Evolutionary conservation across 2,797 vertebrate genomes (phyloP).

Genomic region (Meda fulgida): DNA sequence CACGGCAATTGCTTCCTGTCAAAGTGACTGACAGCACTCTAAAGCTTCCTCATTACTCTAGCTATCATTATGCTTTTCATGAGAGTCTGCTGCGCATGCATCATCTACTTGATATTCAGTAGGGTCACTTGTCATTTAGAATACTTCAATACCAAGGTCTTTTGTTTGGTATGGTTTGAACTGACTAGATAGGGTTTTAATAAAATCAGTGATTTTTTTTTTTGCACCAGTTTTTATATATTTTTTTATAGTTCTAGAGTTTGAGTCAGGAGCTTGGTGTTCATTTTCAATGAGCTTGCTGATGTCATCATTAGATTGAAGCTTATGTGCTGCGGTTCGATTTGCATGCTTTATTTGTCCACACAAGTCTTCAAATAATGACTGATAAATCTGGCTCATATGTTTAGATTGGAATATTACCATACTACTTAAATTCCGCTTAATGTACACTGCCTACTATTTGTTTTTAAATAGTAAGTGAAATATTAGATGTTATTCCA

Average conservation of each 20-base stretch:
- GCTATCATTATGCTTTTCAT: constrained; percentile 28
- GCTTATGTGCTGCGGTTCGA: not conserved
- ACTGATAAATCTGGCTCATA: not conserved
- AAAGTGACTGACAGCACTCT: constrained; percentile 29
- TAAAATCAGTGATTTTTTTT: not conserved
- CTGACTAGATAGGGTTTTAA: not conserved
- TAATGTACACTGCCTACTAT: not conserved
- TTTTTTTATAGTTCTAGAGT: not conserved
- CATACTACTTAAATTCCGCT: not conserved
- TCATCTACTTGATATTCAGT: constrained; percentile 25
- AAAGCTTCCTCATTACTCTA: constrained; percentile 9
- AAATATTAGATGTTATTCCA: not conserved
- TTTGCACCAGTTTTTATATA: not conserved
- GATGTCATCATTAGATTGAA: not conserved
- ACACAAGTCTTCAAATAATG: not conserved
- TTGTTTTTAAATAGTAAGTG: not conserved
- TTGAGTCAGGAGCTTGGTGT: not conserved
- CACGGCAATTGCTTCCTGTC: constrained; percentile 22
- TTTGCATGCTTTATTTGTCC: constrained; percentile 5
- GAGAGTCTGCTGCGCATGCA: constrained; percentile 22
- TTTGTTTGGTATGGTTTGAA: not conserved
- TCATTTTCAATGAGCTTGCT: not conserved
- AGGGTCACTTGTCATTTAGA: constrained; percentile 7
- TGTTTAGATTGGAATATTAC: not conserved
- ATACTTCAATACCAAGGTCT: not conserved